Base-by-base conservation (phyloP, 2,888 invertebrate genomes). In the Xestobium rufovillosum region DNA sequence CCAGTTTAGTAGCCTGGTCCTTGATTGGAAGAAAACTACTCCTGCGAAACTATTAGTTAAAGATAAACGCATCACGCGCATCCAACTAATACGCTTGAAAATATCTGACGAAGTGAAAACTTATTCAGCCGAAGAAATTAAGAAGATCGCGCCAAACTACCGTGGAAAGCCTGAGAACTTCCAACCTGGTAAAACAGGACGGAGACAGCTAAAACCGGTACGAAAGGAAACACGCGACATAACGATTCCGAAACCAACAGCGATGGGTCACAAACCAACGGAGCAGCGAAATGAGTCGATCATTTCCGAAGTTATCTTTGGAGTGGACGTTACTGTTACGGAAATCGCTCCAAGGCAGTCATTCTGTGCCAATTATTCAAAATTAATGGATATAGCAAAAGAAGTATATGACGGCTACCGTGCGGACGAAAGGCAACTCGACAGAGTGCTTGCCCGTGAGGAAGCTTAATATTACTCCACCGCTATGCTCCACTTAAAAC, bases 301-400 rank as follows among this genome's bases (percentile, higher is more conserved):
- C 26, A 39, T 45, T 16, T 26, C 47, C 3, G 53, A 56, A 19
- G 43, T 49, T 0, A 48, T 55, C 2, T 53, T 55, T 27, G 51
- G 49, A 11, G 33, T 47, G 4, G 48, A 52, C 28, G 48, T 47
- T 1, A 19, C 39, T 13, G 49, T 50, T 3, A 40, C 45, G 11
- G 50, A 51, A 31, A 44, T 50, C 17, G 41, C 42, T 14, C 50
- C 51, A n/a, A 33, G 47, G 13, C 50, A 53, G 34, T 33, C 32
- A 8, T 45, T 53, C 30, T 15, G 37, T 2, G 41, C 47, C 4
- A 49, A 37, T 17, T 50, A 42, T 35, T 37, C 38, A 1, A 45
- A 41, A 35, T 2, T 52, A 1, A 41, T 46, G 10, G 46, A 49
- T 16, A 26, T 53, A 19, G 42, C 48, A 8, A 31, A 40, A 2